Conservation (phyloP, 2,797 vertebrate genomes). For the Gallinago nigripennis region DNA sequence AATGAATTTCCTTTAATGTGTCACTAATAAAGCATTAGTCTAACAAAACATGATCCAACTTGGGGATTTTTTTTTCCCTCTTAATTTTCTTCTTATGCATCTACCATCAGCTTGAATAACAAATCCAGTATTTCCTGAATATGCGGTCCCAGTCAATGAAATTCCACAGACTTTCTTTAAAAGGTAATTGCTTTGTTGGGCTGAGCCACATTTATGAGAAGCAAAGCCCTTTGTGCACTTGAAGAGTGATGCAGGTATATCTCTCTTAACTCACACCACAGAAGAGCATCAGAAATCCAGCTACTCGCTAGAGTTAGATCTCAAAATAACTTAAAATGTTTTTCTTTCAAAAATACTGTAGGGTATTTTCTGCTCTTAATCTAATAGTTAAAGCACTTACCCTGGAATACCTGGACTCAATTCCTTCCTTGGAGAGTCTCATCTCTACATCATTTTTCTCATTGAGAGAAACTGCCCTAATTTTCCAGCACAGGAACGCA, state of each 20-base stretch:
- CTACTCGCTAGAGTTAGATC: rapidly evolving
- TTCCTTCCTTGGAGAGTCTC: not conserved
- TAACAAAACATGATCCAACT: not conserved
- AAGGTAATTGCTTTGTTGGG: not conserved
- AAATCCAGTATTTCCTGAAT: not conserved
- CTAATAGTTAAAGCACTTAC: not conserved
- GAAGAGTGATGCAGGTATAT: rapidly evolving
- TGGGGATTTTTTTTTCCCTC: not conserved
- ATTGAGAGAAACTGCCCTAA: not conserved
- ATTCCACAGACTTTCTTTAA: not conserved
- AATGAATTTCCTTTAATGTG: not conserved
- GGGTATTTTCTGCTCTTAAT: not conserved
- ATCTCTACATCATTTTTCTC: not conserved
- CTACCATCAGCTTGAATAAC: not conserved
- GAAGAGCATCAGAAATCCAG: not conserved
- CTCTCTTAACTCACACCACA: not conserved
- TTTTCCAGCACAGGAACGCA: not conserved
- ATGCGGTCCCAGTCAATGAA: not conserved
- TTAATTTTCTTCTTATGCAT: not conserved
- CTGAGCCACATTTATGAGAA: rapidly evolving
- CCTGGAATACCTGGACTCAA: not conserved
- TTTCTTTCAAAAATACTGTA: not conserved
- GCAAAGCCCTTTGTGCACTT: not conserved
- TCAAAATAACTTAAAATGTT: not conserved
- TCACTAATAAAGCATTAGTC: not conserved